Percentiles rank a stretch among this genome's conserved stretches.
Evolutionary conservation across 2,888 invertebrate genomes (phyloP).

Genomic region (Podabrus alpinus): DNA sequence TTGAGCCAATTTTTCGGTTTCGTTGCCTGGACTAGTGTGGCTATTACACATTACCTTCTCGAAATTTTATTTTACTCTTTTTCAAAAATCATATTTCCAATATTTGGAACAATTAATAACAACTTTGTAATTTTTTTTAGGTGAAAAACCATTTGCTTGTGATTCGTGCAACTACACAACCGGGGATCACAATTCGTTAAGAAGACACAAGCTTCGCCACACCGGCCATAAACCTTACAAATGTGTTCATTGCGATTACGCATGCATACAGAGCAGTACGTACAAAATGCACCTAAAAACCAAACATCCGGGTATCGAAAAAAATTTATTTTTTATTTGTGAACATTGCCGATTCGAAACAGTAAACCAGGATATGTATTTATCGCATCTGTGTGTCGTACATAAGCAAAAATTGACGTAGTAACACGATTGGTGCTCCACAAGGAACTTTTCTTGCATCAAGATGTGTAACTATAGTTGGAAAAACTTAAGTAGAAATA

Average conservation of each 20-base stretch:
- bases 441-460: neutral
- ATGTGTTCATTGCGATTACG: constrained; percentile 79
- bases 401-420: constrained; percentile 55
- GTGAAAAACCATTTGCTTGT: constrained; percentile 80
- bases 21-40: too few species aligned
- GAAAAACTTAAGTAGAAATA: neutral
- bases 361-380: constrained; percentile 66
- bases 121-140: constrained; percentile 57
- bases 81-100: too few species aligned
- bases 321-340: constrained; percentile 66
- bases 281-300: constrained; percentile 78
- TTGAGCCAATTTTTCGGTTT: too few species aligned
- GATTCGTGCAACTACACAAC: constrained; percentile 72
- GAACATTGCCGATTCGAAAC: constrained; percentile 66
- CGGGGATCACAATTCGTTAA: constrained; percentile 79
- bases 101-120: too few species aligned
- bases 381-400: constrained; percentile 58
- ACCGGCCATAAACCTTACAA: constrained; percentile 75
- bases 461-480: neutral
- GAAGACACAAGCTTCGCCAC: constrained; percentile 79
- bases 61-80: too few species aligned
- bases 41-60: too few species aligned
- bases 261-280: constrained; percentile 78
- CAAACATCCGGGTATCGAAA: constrained; percentile 74
- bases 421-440: neutral